phyloP scores from a whole-genome alignment of 2,888 invertebrate genomes.

The Ichneumoninae sp. region DNA sequence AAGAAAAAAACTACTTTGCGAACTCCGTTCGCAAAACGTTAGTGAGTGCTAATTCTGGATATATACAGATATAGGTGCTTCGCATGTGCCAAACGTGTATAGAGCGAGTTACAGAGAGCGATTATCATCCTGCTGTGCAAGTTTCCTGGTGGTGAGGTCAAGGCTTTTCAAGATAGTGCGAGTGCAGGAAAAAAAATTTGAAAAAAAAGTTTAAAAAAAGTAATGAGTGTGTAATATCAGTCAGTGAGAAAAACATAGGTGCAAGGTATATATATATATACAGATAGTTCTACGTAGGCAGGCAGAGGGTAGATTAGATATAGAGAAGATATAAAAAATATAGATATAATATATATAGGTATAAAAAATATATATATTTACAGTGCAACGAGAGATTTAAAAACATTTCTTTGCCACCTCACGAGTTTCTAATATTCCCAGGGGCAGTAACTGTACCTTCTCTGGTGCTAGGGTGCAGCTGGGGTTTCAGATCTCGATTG shows the following conservation, averaged over 20 bases:
- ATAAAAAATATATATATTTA: conserved; percentile 17
- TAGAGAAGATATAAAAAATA: conserved; percentile 15
- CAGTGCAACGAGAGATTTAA: conserved; percentile 47
- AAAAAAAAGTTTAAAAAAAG: conserved; percentile 10
- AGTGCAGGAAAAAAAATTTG: conserved; percentile 36
- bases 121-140: conserved; percentile 13
- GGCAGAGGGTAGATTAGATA: conserved; percentile 57
- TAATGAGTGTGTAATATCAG: conserved; percentile 47
- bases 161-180: conserved; percentile 47
- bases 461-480: conserved; percentile 87
- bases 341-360: too few species aligned
- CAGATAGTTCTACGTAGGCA: conserved; percentile 53
- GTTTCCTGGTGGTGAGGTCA: conserved; percentile 22
- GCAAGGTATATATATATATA: conserved; percentile 59
- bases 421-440: conserved; percentile 70
- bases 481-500: conserved; percentile 90
- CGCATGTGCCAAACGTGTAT: conserved; percentile 72
- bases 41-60: background rate
- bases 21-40: background rate
- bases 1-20: too few species aligned
- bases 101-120: conserved; percentile 47
- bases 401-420: conserved; percentile 72
- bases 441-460: conserved; percentile 86
- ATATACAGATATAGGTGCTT: conserved; percentile 64
- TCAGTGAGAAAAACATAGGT: conserved; percentile 62